Percentiles rank a stretch among this genome's conserved stretches.
These are phyloP conservation scores for Tadarida brasiliensis DNA, from an alignment of 2,797 vertebrate species.

Conservation along the genomic window DNA sequence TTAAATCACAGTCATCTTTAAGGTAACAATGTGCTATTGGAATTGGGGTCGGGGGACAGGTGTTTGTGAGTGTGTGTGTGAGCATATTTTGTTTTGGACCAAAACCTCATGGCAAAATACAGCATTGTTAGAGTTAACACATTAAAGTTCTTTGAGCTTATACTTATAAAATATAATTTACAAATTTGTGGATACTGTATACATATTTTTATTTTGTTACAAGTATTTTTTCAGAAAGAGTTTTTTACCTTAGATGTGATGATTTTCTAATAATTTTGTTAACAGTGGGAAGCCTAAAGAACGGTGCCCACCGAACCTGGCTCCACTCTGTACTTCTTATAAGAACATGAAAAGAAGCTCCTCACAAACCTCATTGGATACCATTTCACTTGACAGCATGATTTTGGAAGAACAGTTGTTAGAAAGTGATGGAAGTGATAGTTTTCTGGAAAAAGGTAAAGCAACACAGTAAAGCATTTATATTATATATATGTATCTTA, in stretches of 20 bases:
- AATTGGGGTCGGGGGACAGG: background rate
- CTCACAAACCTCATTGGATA: conserved; percentile 96
- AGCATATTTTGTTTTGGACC: background rate
- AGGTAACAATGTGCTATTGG: conserved; percentile 82
- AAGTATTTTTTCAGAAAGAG: conserved; percentile 31
- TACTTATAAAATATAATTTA: background rate
- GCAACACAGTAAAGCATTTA: background rate
- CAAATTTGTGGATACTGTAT: background rate
- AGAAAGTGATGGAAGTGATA: conserved; percentile 95
- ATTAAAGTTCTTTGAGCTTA: background rate
- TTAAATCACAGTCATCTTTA: conserved; percentile 88
- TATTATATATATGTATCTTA: background rate
- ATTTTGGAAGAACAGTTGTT: conserved; percentile 91
- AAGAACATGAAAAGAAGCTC: conserved; percentile 98
- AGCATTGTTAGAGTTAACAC: background rate
- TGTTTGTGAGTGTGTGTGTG: rapidly evolving
- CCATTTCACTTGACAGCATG: conserved; percentile 97
- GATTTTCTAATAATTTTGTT: conserved; percentile 79
- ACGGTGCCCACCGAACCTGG: conserved; percentile 91
- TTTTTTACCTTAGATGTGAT: conserved; percentile 70
- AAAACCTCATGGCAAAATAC: background rate
- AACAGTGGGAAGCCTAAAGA: conserved; percentile 95
- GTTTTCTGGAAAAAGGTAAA: conserved; percentile 93
- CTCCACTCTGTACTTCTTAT: conserved; percentile 92
- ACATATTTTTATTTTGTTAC: conserved; percentile 55